A percentile compares a stretch with the other conserved stretches of the same genome.
Conservation (phyloP, 2,888 invertebrate species). For the Tanypteryx hageni region DNA sequence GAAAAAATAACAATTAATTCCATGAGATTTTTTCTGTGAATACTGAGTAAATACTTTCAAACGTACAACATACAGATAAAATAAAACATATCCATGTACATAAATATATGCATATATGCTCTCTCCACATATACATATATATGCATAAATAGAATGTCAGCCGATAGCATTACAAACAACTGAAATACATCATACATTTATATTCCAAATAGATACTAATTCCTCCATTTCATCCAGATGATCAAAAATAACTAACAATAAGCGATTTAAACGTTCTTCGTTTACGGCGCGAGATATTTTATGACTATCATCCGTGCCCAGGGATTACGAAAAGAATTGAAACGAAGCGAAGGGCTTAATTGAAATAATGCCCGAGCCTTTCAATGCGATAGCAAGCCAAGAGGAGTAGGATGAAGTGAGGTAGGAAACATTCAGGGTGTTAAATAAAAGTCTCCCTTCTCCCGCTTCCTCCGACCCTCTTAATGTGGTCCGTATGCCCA, state of each 20-base stretch:
- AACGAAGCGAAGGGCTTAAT: neutral
- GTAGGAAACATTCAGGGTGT: conserved; percentile 3
- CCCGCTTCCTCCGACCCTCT: neutral
- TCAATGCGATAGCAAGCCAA: neutral
- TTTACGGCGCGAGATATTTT: neutral
- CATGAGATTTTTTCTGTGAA: too few species aligned
- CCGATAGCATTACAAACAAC: too few species aligned
- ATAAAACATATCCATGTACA: too few species aligned
- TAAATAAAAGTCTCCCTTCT: neutral
- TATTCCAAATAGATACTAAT: neutral
- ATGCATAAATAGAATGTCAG: too few species aligned
- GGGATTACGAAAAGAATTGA: neutral
- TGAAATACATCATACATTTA: too few species aligned
- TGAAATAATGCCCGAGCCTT: conserved; percentile 1
- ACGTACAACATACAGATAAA: too few species aligned
- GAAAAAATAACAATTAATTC: too few species aligned
- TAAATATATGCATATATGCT: too few species aligned
- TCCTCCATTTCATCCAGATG: neutral
- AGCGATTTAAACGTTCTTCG: neutral
- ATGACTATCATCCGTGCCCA: neutral
- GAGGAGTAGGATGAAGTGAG: neutral
- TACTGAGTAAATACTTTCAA: too few species aligned
- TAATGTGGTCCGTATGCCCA: neutral
- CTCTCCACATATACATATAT: too few species aligned
- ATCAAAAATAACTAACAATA: neutral